These are phyloP conservation scores for Gnatocerus cornutus DNA, from an alignment of 2,888 invertebrate genomes.

Conservation along the genomic window DNA sequence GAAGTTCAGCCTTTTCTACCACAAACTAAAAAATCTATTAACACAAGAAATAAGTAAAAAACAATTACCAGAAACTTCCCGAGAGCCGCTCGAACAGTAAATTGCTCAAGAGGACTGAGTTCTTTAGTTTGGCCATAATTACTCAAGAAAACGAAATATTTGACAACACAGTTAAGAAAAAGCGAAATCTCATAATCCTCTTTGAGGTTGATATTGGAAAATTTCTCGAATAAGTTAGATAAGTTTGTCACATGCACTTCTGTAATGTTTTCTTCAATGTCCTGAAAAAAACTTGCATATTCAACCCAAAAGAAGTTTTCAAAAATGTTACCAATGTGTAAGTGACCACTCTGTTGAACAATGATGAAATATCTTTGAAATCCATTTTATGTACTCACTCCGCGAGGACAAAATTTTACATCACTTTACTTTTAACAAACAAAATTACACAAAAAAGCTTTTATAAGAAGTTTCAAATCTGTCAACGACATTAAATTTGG, in stretches of 20 bases:
- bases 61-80: slow-evolving; percentile 7
- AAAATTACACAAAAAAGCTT: no score
- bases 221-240: slow-evolving; percentile 2
- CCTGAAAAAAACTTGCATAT: no score
- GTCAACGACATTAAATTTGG: no score
- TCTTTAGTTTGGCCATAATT: not conserved
- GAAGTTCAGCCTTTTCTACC: not conserved
- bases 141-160: slow-evolving; percentile 10
- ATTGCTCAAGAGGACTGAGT: not conserved
- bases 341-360: not conserved
- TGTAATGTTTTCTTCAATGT: not conserved
- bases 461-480: no score
- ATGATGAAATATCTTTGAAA: not conserved
- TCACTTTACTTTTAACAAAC: no score
- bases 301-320: not conserved
- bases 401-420: no score
- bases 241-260: not conserved
- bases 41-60: not conserved
- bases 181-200: not conserved
- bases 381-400: not conserved
- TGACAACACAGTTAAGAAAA: slow-evolving; percentile 10
- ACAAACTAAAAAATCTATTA: slow-evolving; percentile 5
- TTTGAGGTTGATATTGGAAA: not conserved
- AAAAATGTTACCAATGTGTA: not conserved
- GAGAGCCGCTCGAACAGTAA: not conserved